phyloP scores from a whole-genome alignment of 2,113 vertebrate genomes.

The Osmerus eperlanus region DNA sequence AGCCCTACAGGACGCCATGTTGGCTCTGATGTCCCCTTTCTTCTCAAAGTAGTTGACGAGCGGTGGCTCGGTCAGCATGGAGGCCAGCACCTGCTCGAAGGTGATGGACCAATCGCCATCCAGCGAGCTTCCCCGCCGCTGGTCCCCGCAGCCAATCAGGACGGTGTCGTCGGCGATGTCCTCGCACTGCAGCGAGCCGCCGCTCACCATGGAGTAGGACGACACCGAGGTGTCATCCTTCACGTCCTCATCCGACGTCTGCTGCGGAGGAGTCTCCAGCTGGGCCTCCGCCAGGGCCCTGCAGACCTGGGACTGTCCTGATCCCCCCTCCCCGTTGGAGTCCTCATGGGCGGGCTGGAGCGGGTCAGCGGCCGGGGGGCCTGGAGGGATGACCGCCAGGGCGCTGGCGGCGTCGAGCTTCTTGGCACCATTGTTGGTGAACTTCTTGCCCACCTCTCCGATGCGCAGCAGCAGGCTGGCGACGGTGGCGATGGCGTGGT shows the following conservation, averaged over 20 bases:
- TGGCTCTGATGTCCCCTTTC: slow-evolving; percentile 78
- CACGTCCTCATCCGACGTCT: slow-evolving; percentile 79
- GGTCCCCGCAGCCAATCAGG: slow-evolving; percentile 75
- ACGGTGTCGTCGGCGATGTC: slow-evolving; percentile 87
- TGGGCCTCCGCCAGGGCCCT: slow-evolving; percentile 63
- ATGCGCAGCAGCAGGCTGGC: slow-evolving; percentile 92
- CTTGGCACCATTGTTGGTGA: slow-evolving; percentile 70
- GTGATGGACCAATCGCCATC: slow-evolving; percentile 93
- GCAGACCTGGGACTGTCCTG: slow-evolving; percentile 49
- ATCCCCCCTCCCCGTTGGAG: slow-evolving; percentile 26
- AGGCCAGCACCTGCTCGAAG: slow-evolving; percentile 96
- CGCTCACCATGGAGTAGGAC: slow-evolving; percentile 90
- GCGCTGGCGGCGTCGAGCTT: slow-evolving; percentile 60
- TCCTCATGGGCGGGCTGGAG: slow-evolving; percentile 34
- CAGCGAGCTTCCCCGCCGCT: slow-evolving; percentile 70
- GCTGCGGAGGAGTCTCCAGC: slow-evolving; percentile 63
- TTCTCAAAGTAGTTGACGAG: slow-evolving; percentile 96
- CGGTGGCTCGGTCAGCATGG: slow-evolving; percentile 87
- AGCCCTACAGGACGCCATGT: slow-evolving; percentile 76
- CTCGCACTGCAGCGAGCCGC: slow-evolving; percentile 85
- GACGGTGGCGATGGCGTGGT: slow-evolving; percentile 94
- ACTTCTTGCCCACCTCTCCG: slow-evolving; percentile 94
- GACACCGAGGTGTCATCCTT: slow-evolving; percentile 91
- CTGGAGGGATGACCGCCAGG: not conserved
- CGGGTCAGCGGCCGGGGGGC: not conserved